These are phyloP conservation scores for Labia minor DNA, from an alignment of 2,888 invertebrate species.

Conservation along the genomic window DNA sequence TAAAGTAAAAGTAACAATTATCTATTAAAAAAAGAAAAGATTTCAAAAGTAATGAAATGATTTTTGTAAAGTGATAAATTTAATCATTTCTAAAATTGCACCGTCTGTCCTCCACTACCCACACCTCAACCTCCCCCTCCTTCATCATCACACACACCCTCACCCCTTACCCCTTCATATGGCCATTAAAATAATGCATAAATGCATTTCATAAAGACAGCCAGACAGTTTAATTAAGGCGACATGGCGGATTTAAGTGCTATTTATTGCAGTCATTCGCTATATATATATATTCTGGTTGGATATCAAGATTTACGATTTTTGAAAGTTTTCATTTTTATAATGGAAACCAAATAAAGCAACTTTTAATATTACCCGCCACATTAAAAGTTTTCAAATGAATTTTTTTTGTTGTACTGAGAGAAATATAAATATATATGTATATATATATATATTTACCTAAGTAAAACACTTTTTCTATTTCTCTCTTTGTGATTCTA, in stretches of 20 bases:
- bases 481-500: too few species aligned
- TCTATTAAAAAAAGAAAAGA: too few species aligned
- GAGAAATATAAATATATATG: not conserved
- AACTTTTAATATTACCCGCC: slow-evolving; percentile 4
- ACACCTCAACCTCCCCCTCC: too few species aligned
- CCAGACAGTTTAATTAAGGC: not conserved
- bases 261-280: slow-evolving; percentile 1
- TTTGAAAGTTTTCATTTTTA: slow-evolving; percentile 5
- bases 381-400: slow-evolving; percentile 13
- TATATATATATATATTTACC: not conserved
- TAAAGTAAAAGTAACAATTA: too few species aligned
- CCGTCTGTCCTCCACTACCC: too few species aligned
- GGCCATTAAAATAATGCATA: not conserved
- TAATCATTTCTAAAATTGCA: too few species aligned
- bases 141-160: too few species aligned
- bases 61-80: too few species aligned
- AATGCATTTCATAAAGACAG: not conserved
- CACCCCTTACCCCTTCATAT: too few species aligned
- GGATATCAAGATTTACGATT: slow-evolving; percentile 13
- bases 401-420: not conserved
- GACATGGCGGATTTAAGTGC: not conserved
- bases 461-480: too few species aligned
- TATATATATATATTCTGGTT: not conserved
- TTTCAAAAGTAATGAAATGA: too few species aligned
- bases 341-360: slow-evolving; percentile 13